Evolutionary conservation across 2,797 vertebrate species (phyloP).

Genomic region (Bovichtus diacanthus): DNA sequence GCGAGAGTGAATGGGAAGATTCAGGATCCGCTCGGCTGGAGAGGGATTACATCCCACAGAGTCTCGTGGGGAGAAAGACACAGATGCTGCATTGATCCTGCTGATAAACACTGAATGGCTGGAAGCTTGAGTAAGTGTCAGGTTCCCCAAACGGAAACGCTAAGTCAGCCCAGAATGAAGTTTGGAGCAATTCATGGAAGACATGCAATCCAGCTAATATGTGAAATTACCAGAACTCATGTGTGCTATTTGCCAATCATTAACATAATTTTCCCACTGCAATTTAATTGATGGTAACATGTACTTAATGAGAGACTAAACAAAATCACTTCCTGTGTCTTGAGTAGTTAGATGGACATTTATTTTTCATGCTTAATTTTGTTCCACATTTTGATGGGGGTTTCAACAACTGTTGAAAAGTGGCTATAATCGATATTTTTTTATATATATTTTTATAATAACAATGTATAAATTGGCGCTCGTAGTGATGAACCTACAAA

Average conservation of each 20-base stretch:
- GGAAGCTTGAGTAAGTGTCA: conserved; percentile 70
- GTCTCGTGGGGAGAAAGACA: conserved; percentile 71
- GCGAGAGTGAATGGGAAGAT: conserved; percentile 74
- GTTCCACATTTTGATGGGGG: not conserved
- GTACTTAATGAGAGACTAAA: conserved; percentile 26
- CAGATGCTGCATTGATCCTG: conserved; percentile 82
- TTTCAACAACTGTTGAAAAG: not conserved
- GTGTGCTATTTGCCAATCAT: conserved; percentile 32
- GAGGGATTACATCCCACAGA: conserved; percentile 77
- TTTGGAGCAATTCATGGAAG: conserved; percentile 32
- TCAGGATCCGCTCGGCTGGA: conserved; percentile 75
- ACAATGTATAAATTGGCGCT: no score
- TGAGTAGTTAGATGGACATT: not conserved
- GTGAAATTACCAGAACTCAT: conserved; percentile 51
- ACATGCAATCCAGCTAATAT: conserved; percentile 33
- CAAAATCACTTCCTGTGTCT: conserved; percentile 10
- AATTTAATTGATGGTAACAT: conserved; percentile 32
- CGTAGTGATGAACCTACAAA: not conserved
- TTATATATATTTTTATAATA: no score
- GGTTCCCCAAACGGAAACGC: conserved; percentile 74
- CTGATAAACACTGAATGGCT: conserved; percentile 77
- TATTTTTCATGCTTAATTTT: not conserved
- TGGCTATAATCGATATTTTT: no score
- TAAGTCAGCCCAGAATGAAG: conserved; percentile 48
- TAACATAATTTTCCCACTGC: conserved; percentile 15